These are phyloP conservation scores for Coelogynopora nodosa DNA, from an alignment of 2,888 invertebrate genomes.

Conservation along the genomic window DNA sequence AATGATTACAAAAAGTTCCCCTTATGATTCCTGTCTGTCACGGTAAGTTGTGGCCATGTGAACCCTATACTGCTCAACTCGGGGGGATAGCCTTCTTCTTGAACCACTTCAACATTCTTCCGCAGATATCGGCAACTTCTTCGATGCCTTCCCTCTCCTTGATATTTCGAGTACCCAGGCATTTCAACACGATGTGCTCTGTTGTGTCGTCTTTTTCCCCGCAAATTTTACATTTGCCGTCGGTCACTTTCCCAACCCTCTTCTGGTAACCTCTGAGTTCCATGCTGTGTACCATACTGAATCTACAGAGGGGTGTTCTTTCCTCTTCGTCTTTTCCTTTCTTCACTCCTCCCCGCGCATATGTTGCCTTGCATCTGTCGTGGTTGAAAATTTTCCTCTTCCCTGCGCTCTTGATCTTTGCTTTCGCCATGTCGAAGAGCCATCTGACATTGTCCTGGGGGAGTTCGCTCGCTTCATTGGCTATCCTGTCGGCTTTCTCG, in stretches of 20 bases:
- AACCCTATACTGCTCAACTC: neutral
- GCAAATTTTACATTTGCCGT: neutral
- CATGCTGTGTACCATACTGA: neutral
- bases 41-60: no score
- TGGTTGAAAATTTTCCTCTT: neutral
- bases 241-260: neutral
- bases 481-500: neutral
- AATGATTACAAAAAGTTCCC: no score
- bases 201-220: neutral
- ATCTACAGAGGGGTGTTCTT: neutral
- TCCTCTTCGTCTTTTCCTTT: neutral
- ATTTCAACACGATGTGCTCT: neutral
- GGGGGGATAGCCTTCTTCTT: neutral
- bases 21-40: no score
- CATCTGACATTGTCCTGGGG: neutral
- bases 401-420: neutral
- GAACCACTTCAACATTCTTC: neutral
- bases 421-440: constrained; percentile 5
- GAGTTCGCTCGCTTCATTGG: constrained; percentile 12
- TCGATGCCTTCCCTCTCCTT: constrained; percentile 4
- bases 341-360: neutral
- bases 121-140: neutral
- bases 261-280: neutral
- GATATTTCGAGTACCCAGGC: neutral
- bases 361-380: neutral